Conservation (phyloP, 2,888 invertebrate species). For the Acanthosepion pharaonis region DNA sequence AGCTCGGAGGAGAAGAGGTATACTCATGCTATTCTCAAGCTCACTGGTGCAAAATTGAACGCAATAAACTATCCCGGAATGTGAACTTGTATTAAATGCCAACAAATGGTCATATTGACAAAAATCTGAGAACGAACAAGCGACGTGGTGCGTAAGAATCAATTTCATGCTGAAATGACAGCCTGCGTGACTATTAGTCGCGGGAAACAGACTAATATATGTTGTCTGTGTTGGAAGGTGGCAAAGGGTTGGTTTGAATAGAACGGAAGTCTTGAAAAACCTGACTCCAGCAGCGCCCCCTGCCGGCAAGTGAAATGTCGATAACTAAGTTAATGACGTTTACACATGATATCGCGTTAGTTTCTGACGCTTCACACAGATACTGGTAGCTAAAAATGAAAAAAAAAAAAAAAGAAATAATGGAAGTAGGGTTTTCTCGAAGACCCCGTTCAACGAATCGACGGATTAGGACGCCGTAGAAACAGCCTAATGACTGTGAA, state of each 20-base stretch:
- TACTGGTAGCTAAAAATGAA: not conserved
- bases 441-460: not conserved
- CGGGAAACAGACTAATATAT: not conserved
- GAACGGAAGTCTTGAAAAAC: not conserved
- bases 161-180: not conserved
- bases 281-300: not conserved
- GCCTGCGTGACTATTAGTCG: not conserved
- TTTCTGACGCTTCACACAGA: not conserved
- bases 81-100: no score
- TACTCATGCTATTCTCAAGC: no score
- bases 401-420: not conserved
- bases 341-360: not conserved
- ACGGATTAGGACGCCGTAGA: not conserved
- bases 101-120: no score
- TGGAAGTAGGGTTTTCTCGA: not conserved
- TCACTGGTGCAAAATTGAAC: no score
- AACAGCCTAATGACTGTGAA: not conserved
- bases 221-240: not conserved
- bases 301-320: not conserved
- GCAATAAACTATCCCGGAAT: no score
- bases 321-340: constrained; percentile 6
- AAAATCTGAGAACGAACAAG: no score
- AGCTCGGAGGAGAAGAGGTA: no score
- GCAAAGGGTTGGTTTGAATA: not conserved
- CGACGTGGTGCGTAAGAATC: not conserved